Conservation (phyloP, 2,113 vertebrate genomes). For the Pelodiscus sinensis region DNA sequence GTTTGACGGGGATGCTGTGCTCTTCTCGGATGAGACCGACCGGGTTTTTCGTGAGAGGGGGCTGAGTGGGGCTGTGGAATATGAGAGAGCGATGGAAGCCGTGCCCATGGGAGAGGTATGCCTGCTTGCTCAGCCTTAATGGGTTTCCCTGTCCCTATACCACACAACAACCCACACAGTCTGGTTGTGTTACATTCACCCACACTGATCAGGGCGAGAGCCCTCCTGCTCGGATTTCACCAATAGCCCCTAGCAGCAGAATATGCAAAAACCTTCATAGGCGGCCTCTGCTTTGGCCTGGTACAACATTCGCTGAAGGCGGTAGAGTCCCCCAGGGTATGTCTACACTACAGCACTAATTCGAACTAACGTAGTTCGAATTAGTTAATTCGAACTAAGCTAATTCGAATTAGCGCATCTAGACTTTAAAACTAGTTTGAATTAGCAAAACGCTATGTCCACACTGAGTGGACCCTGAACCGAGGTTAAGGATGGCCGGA, state of each 20-base stretch:
- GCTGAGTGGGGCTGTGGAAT: conserved; percentile 61
- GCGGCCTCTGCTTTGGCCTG: neutral
- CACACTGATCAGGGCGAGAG: fast-evolving
- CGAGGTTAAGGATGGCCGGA: too few species aligned
- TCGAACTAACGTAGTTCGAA: too few species aligned
- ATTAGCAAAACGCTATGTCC: too few species aligned
- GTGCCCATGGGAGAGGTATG: conserved; percentile 72
- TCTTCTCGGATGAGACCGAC: conserved; percentile 65
- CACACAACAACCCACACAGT: neutral
- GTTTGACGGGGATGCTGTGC: conserved; percentile 73
- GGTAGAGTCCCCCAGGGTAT: neutral
- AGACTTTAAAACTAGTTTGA: too few species aligned
- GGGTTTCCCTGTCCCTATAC: neutral
- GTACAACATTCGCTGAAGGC: neutral
- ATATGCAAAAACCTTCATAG: neutral
- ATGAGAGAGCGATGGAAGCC: conserved; percentile 49
- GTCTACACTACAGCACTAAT: too few species aligned
- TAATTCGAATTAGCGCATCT: too few species aligned
- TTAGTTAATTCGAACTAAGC: too few species aligned
- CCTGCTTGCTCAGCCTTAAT: neutral
- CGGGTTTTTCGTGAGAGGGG: conserved; percentile 67
- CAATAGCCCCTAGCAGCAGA: neutral
- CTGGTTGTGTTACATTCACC: neutral
- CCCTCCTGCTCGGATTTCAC: neutral
- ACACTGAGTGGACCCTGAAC: too few species aligned